Base-by-base conservation (phyloP, 2,888 invertebrate genomes). In the Phortica magna region DNA sequence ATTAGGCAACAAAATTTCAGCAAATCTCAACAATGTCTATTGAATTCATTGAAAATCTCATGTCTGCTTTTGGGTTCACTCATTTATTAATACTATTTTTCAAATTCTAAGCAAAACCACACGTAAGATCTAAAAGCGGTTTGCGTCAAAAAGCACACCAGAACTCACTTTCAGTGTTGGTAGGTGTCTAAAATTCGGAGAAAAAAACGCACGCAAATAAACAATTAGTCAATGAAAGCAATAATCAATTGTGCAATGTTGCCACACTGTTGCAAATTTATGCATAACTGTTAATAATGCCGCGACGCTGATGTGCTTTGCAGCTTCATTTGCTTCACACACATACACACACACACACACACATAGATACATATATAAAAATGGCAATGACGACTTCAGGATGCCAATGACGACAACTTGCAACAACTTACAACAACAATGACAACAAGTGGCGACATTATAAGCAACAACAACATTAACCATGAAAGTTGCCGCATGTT, bases 361-460 rank as follows among this genome's bases (percentile, higher is more conserved):
- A 48, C 14, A 48, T 14, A 12, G 4, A 48, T 48, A 12, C 5
- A 48, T 14, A 12, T 6, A 14, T 9, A 6, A 43, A 43, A 7
- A 19, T 71, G 70, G 55, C 48, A 19, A 70, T 67, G 67, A 61
- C 61, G 61, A 61, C 17, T 61, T 61, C 61, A 22, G 41, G 41
- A 65, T 65, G 41, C 31, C 65, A 65, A 65, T 65, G 39, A 65
- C 39, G 14, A 65, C 65, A 65, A 39, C 41, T 42, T 65, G 41
- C 67, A 42, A 67, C 14, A 43, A 43, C 10, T 6, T 6, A 19
- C 39, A 64, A 64, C 39, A 64, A 39, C 64, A 64, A 64, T 22
- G 53, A 1, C 53, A 53, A 17, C 53, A n/a, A n/a, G n/a, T 42
- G 41, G 41, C 67, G n/a, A 67, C 14, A n/a, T n/a, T n/a, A 42